Evolutionary conservation across 1,140 invertebrate genomes (phyloP), one percentile per base, ranked within the genome.

Genomic region (Tetranychus cinnabarinus): DNA sequence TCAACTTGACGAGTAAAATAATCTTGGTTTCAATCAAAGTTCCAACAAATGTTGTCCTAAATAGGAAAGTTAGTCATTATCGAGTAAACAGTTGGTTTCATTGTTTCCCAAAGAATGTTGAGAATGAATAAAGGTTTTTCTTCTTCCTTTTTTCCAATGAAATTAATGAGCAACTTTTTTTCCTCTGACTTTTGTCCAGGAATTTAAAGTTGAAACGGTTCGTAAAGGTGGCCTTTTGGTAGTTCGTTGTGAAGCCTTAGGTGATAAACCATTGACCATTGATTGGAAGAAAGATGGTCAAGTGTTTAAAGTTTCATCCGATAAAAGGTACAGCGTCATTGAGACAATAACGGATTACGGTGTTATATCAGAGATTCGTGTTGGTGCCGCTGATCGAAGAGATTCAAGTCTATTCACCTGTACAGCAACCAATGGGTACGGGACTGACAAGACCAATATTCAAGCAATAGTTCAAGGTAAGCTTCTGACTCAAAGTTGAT

Each of bases 401-500:
- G 91, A 97, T 71, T 89, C 89, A 1, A 88, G 88, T 15, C 74
- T 93, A 2, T 96, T 93, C 70, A 92, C 88, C 36, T 97, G 92
- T 69, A 83, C 88, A 4, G 90, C 89, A 0, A 88, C 86, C 5
- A 97, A 97, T 73, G 83, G 85, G 31, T 91, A 93, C 72, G 91
- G 90, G n/a, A 88, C 84, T 65, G 91, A 95, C 71, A 87, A 93
- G 67, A 90, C 90, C 15, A 90, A 85, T 70, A 90, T 93, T 69
- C 90, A 92, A 70, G 83, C 96, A 75, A 90, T 92, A 68, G 84
- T 95, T 63, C 89, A 93, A 82, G 85, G 85, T 85, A 72, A 65
- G 67, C 39, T 42, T 6, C 0, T 1, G 5, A 42, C 1, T 0
- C 23, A 23, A 23, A 23, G n/a, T 23, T 12, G 46, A 13, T 48